Base-by-base conservation (phyloP, 53 echinoderm and acorn worm species). In the Henricia sp. region DNA sequence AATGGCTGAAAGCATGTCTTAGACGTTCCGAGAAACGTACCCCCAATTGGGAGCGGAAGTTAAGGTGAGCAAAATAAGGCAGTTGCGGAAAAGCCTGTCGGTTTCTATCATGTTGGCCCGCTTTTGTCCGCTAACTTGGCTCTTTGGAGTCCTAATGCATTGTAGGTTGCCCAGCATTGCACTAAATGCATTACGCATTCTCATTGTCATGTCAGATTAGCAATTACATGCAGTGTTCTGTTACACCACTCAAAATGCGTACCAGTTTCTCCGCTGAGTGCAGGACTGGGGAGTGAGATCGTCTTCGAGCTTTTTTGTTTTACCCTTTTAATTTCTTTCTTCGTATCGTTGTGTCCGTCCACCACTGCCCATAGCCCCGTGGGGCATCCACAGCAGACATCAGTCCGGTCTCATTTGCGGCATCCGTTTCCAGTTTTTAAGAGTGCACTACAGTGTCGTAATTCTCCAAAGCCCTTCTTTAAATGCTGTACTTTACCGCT, bases 211-310 rank as follows among this genome's bases (percentile, higher is more conserved):
- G 77, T 77, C 77, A 48, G 42, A 77, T 77, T 77, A 77, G 60
- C 77, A 77, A 77, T 77, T 62, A n/a, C n/a, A n/a, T n/a, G n/a
- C 32, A 77, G 77, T 77, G 77, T 77, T 77, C 62, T 17, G 63
- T 77, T 77, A 77, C 77, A 62, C 77, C 77, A 62, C 60, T 46
- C 19, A 44, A 46, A 48, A 63, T 20, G 56, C 36, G 8, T 41
- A 74, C 57, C 75, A 39, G 55, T 67, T 64, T 37, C 39, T 37
- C 56, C 57, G 52, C 75, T 62, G 40, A 55, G 56, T 40, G 56
- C 37, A 55, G 36, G 75, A 26, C 1, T 25, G 57, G 75, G 56
- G 10, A 57, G 24, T 17, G n/a, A 74, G 75, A 10, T 37, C 11
- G 10, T 23, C 39, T 26, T 37, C 25, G 9, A 74, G 55, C 24